phyloP scores from a whole-genome alignment of 2,888 invertebrate genomes.

The Petrophora chlorosata region DNA sequence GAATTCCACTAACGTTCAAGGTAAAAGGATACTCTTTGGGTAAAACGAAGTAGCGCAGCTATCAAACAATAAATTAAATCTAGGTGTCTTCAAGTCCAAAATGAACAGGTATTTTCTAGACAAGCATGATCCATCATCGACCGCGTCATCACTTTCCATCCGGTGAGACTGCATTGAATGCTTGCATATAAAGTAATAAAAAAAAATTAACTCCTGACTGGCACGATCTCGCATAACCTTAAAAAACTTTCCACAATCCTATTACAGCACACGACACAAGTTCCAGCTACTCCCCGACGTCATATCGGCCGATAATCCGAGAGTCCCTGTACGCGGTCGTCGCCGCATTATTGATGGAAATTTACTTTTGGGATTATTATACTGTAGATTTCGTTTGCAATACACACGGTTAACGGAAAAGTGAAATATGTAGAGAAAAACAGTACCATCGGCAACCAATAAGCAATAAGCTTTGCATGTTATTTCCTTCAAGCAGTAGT shows the following conservation, averaged over 20 bases:
- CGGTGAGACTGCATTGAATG: no score
- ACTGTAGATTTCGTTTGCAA: not conserved
- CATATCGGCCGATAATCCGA: constrained; percentile 23
- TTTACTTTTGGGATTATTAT: constrained; percentile 1
- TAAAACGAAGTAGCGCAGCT: no score
- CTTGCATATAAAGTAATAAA: not conserved
- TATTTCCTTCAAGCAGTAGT: no score
- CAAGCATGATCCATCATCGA: no score
- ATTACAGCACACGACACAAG: constrained; percentile 19
- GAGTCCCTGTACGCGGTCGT: constrained; percentile 1
- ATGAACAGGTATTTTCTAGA: no score
- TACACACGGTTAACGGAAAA: not conserved
- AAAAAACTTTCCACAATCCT: constrained; percentile 25
- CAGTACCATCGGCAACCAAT: no score
- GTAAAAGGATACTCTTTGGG: no score
- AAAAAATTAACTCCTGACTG: not conserved
- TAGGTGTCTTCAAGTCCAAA: not conserved
- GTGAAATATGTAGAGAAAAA: no score
- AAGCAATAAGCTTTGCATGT: no score
- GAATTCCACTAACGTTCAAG: no score
- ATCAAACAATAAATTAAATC: no score
- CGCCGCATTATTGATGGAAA: constrained; percentile 7
- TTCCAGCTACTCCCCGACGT: constrained; percentile 13
- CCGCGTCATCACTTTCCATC: no score
- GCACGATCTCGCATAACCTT: constrained; percentile 7